Evolutionary conservation across 2,113 vertebrate genomes (phyloP), one percentile per base, ranked within the genome.

Genomic region (Acanthochromis polyacanthus): DNA sequence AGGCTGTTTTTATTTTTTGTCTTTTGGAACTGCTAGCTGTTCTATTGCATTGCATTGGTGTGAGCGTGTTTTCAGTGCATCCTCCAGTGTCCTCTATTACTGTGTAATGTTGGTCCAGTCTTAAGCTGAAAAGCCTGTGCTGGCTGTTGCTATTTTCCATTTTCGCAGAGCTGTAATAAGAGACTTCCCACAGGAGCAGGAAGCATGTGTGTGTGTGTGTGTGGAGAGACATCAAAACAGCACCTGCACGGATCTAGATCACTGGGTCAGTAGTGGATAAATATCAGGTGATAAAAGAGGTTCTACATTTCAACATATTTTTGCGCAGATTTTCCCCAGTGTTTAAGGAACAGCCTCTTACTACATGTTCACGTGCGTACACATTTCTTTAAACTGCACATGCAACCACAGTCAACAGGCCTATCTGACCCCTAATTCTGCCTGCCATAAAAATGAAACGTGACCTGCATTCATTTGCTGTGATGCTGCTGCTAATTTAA

Each of bases 211-310:
- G 66, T 53, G 50, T 51, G 50, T 62, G 62, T 68, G 69, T 73
- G 48, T 73, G 38, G 53, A 64, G 59, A 50, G 56, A 58, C 22
- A 45, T 53, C 14, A 71, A 30, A 80, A 63, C 58, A 65, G 73
- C 81, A 82, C 80, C 85, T 88, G 80, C 80, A 22, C 51, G 62
- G 72, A 86, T 82, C 28, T 78, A 57, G 80, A 83, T 83, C 64
- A 89, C 56, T 80, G 58, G 73, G 86, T 83, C 68, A 89, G 75
- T 83, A 48, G 71, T 80, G 25, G 45, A 76, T 48, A 56, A 38
- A 72, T 68, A 83, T 53, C 19, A 36, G 45, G 20, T n/a, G 17
- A 20, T 51, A 2, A 57, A 76, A 30, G 45, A 45, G 22, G 10
- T 48, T 52, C 23, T 57, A 16, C 12, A 52, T 30, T 14, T 10